phyloP scores from a whole-genome alignment of 2,888 invertebrate species.

The Clitarchus hookeri region DNA sequence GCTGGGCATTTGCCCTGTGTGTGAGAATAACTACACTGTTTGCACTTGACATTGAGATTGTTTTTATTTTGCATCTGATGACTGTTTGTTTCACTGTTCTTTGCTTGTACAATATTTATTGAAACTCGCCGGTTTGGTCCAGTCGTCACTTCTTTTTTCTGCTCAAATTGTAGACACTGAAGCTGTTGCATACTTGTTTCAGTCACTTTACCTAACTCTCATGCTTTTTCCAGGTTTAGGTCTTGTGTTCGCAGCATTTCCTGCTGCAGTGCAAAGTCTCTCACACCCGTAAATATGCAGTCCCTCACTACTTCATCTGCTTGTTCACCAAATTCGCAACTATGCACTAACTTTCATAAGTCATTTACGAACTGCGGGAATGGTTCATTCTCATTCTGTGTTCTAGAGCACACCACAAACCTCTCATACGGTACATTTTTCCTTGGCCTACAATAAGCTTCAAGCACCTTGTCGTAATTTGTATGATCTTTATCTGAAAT shows the following conservation, averaged over 20 bases:
- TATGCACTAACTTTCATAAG: background rate
- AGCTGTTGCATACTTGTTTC: background rate
- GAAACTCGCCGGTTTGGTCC: too few relatives aligned
- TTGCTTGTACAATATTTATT: too few relatives aligned
- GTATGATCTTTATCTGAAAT: background rate
- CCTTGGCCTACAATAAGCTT: background rate
- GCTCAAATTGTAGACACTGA: too few relatives aligned
- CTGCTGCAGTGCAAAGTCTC: background rate
- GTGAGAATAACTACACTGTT: too few relatives aligned
- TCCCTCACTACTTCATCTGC: too few relatives aligned
- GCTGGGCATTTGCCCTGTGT: too few relatives aligned
- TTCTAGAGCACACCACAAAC: background rate
- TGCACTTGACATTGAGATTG: too few relatives aligned
- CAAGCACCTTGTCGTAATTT: background rate
- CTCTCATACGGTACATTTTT: constrained; percentile 16
- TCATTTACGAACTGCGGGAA: background rate
- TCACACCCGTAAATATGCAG: background rate
- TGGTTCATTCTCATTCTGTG: background rate
- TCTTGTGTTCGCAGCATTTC: background rate
- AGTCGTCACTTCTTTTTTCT: too few relatives aligned
- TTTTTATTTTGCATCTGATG: too few relatives aligned
- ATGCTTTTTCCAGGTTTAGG: background rate
- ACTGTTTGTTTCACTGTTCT: too few relatives aligned
- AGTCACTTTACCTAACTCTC: constrained; percentile 4
- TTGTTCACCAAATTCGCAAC: background rate